A percentile compares a stretch with the other conserved stretches of the same genome.
Conservation (phyloP, 1,140 invertebrate genomes). For the Tribolium madens region DNA sequence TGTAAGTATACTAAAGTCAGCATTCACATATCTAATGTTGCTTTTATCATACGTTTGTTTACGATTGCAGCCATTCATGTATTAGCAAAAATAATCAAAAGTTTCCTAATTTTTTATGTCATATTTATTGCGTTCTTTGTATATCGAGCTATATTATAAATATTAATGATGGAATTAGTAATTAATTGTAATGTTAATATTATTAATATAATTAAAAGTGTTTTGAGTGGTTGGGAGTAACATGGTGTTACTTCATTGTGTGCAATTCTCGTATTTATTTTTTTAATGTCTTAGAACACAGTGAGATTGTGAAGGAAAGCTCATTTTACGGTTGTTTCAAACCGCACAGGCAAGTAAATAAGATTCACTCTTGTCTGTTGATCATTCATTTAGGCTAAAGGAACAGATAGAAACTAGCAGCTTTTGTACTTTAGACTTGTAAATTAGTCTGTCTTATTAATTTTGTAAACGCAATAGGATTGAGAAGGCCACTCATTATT, state of each 20-base stretch:
- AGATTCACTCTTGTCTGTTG: conserved; percentile 45
- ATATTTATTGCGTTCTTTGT: not conserved
- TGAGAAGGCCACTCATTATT: conserved; percentile 41
- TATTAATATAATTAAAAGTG: not conserved
- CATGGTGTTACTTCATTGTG: not conserved
- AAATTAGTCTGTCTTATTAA: conserved; percentile 51
- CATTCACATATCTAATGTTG: conserved; percentile 13
- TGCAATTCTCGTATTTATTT: conserved; percentile 4
- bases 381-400: conserved; percentile 47
- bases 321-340: conserved; percentile 47
- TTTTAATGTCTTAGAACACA: not conserved
- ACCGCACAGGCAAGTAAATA: conserved; percentile 40
- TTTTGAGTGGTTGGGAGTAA: not conserved
- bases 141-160: not conserved
- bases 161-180: not conserved
- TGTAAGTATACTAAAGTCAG: conserved; percentile 7
- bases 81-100: not conserved
- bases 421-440: conserved; percentile 57
- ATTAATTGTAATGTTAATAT: not conserved
- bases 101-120: not conserved
- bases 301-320: conserved; percentile 1
- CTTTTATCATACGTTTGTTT: not conserved
- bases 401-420: conserved; percentile 55
- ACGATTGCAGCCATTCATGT: no score
- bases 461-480: conserved; percentile 52